Evolutionary conservation across 2,113 vertebrate species (phyloP).

Genomic region (Myodes glareolus): DNA sequence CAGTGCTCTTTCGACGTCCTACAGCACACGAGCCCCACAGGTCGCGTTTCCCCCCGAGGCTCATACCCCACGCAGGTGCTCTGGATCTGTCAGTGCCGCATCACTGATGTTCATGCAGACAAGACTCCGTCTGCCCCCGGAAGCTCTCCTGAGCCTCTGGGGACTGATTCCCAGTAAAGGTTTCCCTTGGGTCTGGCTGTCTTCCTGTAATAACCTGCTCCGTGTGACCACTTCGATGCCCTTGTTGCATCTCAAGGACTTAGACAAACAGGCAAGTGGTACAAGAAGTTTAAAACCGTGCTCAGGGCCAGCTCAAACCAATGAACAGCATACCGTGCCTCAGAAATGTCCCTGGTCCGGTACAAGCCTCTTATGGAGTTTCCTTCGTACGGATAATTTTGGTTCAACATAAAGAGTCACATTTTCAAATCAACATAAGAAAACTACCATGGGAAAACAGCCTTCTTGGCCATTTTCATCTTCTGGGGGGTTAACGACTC

Average conservation of each 20-base stretch:
- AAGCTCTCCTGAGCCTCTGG: background rate
- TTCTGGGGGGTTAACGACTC: conserved; percentile 16
- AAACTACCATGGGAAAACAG: conserved; percentile 17
- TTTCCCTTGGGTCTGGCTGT: background rate
- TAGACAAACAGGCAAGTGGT: background rate
- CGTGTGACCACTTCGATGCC: too few relatives aligned
- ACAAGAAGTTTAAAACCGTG: background rate
- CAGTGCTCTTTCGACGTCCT: background rate
- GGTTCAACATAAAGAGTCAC: background rate
- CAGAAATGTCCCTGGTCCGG: background rate
- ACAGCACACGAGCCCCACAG: background rate
- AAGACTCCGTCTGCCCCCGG: background rate
- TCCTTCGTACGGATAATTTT: background rate
- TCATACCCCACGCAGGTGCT: background rate
- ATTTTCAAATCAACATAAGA: conserved; percentile 31
- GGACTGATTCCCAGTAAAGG: background rate
- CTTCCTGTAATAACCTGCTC: background rate
- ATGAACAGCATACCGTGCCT: background rate
- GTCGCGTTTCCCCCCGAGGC: too few relatives aligned
- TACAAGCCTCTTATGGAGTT: background rate
- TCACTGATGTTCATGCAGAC: background rate
- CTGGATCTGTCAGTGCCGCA: background rate
- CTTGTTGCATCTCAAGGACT: background rate
- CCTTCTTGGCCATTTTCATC: background rate
- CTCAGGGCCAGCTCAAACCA: background rate